These are phyloP conservation scores for Drosophila testacea DNA, from an alignment of 2,888 invertebrate species.

Conservation along the genomic window DNA sequence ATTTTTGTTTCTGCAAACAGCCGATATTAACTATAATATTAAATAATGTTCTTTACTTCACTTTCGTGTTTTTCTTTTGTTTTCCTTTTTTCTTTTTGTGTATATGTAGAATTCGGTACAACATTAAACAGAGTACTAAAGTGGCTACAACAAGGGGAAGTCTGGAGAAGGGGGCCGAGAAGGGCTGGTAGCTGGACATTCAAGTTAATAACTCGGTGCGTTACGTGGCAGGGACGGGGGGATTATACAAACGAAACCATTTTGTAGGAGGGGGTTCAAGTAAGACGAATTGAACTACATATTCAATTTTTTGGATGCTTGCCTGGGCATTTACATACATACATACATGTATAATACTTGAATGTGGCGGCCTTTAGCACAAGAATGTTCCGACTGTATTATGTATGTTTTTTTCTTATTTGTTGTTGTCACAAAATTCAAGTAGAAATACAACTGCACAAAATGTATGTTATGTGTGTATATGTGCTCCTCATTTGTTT, in stretches of 20 bases:
- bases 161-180: conserved; percentile 2
- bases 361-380: conserved; percentile 56
- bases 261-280: conserved; percentile 36
- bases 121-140: conserved; percentile 73
- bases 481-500: conserved; percentile 23
- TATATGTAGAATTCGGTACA: conserved; percentile 68
- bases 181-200: conserved; percentile 52
- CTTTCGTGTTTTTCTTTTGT: conserved; percentile 22
- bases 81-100: conserved; percentile 29
- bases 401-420: conserved; percentile 1
- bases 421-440: conserved; percentile 44
- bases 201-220: conserved; percentile 44
- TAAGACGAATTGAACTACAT: conserved; percentile 29
- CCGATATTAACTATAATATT: conserved; percentile 58
- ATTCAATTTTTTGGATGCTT: conserved; percentile 23
- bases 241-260: conserved; percentile 66
- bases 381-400: conserved; percentile 55
- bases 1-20: conserved; percentile 54
- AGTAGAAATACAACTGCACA: conserved; percentile 33
- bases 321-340: conserved; percentile 36
- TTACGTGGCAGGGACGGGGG: conserved; percentile 21
- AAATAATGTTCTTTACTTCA: conserved; percentile 40
- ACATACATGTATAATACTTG: conserved; percentile 52
- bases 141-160: conserved; percentile 40
- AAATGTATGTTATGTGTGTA: conserved; percentile 24